Evolutionary conservation across 2,888 invertebrate species (phyloP), one percentile per base, ranked within the genome.

Genomic region (Latrodectus elegans): DNA sequence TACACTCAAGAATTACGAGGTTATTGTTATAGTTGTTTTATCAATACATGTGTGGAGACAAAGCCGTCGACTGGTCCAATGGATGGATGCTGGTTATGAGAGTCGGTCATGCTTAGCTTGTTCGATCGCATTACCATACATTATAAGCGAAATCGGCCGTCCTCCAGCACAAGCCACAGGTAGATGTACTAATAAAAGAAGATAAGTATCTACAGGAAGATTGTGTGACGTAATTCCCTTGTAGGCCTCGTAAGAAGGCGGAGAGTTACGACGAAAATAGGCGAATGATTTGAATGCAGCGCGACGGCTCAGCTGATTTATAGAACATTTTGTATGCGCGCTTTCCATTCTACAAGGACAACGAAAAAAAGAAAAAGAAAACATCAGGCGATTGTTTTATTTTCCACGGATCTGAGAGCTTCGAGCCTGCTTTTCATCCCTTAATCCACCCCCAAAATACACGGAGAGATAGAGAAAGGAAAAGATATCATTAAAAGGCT

Each of bases 221-320:
- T 49, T 49, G n/a, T 38, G 55, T 81, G 73, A 81, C 67, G 81
- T 67, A 74, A 74, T 26, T 53, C 26, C 52, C 65, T 26, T 15
- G 64, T 53, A 26, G 53, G 67, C 64, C 74, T 74, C 65, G 22
- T 22, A 73, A 12, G 67, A 22, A 81, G 81, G 81, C 81, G 81
- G 72, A 74, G 81, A 81, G 53, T 52, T 53, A 73, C 73, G 74
- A 67, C 73, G 73, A 53, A 67, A 82, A 70, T 53, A 68, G 68
- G 75, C 75, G 82, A 75, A 82, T 82, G 68, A 82, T 75, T 82
- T 82, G 82, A 82, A 82, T 82, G 53, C 81, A 53, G 53, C 52
- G 53, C 73, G 81, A 53, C 73, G 53, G 73, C 49, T 51, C 55
- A 68, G 51, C 38, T 82, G 82, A 82, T 82, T 82, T 82, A 81